Evolutionary conservation across 2,888 invertebrate species (phyloP).

Genomic region (Ischnura elegans): DNA sequence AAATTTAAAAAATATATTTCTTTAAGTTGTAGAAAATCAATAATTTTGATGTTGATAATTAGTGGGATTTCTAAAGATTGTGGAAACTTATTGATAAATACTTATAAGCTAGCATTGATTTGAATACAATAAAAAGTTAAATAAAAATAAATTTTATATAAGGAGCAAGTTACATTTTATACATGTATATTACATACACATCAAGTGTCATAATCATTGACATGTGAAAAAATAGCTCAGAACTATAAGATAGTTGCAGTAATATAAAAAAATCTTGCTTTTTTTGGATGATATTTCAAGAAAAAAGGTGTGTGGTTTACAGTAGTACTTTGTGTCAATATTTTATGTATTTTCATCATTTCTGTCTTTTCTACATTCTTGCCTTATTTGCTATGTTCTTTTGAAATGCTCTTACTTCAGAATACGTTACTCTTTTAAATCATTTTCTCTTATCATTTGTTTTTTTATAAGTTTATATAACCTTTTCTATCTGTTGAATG

Average conservation of each 20-base stretch:
- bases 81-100: not conserved
- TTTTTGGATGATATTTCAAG: not conserved
- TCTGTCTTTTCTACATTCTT: not conserved
- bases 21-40: not conserved
- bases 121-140: not conserved
- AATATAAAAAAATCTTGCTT: too few species aligned
- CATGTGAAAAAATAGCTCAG: too few species aligned
- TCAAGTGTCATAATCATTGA: too few species aligned
- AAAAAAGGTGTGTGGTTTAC: slow-evolving; percentile 1
- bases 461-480: not conserved
- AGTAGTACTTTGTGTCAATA: not conserved
- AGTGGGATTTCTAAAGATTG: not conserved
- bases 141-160: not conserved
- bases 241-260: too few species aligned
- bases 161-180: not conserved
- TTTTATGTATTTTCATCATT: not conserved
- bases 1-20: not conserved
- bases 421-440: too few species aligned
- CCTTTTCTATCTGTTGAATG: not conserved
- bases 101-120: not conserved
- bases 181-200: not conserved
- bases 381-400: not conserved
- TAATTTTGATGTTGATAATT: not conserved
- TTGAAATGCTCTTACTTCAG: not conserved
- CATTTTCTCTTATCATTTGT: not conserved